Conservation (phyloP, 2,797 vertebrate genomes). For the Crypturellus tataupa region DNA sequence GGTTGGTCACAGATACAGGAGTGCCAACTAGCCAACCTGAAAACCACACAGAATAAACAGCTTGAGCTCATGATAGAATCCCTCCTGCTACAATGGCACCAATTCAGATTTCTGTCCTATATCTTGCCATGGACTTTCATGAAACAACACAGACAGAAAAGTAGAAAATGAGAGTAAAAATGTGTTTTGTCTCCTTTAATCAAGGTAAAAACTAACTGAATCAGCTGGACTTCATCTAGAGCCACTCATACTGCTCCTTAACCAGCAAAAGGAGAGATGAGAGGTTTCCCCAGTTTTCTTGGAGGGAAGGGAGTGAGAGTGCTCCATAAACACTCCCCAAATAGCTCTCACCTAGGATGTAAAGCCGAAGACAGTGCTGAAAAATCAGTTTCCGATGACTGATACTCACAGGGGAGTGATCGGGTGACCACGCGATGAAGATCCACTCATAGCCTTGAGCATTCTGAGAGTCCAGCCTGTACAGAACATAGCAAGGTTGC, state of each 20-base stretch:
- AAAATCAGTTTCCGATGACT: not conserved
- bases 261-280: not conserved
- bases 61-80: not conserved
- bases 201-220: not conserved
- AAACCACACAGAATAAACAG: not conserved
- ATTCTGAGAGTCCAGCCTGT: conserved; percentile 94
- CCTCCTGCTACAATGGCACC: not conserved
- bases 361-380: not conserved
- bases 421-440: conserved; percentile 97
- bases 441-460: conserved; percentile 97
- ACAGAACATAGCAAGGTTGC: conserved; percentile 93
- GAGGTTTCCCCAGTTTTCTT: not conserved
- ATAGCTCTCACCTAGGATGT: not conserved
- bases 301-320: not conserved
- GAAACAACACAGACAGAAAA: not conserved
- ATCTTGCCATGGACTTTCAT: not conserved
- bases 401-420: conserved; percentile 90
- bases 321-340: not conserved
- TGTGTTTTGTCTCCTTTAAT: not conserved
- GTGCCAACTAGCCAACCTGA: not conserved
- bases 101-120: not conserved
- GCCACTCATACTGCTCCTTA: not conserved
- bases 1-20: not conserved
- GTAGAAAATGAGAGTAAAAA: not conserved
- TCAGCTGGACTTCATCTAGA: not conserved